phyloP scores from a whole-genome alignment of 2,113 vertebrate genomes.

The Plecotus auritus region DNA sequence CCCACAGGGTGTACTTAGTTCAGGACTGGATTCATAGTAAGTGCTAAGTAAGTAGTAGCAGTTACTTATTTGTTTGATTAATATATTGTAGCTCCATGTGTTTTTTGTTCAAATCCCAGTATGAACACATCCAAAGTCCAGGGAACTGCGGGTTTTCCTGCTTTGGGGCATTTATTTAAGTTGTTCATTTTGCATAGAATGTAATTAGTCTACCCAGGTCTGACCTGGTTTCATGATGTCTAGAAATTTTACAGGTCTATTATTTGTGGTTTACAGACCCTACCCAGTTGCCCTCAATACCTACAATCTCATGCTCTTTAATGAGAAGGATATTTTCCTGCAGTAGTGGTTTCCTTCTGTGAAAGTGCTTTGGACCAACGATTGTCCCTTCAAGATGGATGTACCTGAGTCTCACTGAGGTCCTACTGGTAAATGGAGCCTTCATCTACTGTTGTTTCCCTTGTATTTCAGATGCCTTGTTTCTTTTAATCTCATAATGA shows the following conservation, averaged over 20 bases:
- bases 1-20: background rate
- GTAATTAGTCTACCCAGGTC: background rate
- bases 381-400: background rate
- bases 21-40: background rate
- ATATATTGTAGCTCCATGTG: background rate
- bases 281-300: background rate
- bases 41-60: background rate
- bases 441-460: background rate
- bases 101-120: background rate
- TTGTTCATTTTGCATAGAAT: background rate
- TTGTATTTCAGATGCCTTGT: background rate
- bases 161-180: background rate
- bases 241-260: background rate
- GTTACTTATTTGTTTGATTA: background rate
- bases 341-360: background rate
- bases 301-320: background rate
- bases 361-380: background rate
- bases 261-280: background rate
- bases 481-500: background rate
- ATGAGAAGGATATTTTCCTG: background rate
- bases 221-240: background rate
- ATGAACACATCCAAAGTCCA: background rate
- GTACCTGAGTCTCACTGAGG: background rate
- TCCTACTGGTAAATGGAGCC: background rate
- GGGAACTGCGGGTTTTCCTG: background rate